These are phyloP conservation scores for Ginglymostoma cirratum DNA, from an alignment of 2,113 vertebrate species.

Conservation along the genomic window DNA sequence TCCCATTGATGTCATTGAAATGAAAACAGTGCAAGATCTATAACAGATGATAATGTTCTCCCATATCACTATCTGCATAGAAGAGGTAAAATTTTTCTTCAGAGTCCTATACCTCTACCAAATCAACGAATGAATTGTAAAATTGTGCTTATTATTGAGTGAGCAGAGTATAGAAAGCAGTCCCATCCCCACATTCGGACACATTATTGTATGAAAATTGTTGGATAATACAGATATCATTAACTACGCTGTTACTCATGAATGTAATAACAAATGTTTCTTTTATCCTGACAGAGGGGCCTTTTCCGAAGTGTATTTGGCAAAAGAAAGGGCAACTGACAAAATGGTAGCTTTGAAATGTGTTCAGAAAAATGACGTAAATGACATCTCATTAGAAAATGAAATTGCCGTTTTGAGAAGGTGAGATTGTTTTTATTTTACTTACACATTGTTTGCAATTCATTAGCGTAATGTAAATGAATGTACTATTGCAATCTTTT, in stretches of 20 bases:
- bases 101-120: neutral
- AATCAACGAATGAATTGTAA: neutral
- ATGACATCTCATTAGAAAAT: constrained; percentile 80
- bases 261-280: neutral
- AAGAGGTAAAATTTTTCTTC: neutral
- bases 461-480: neutral
- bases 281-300: constrained; percentile 65
- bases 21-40: neutral
- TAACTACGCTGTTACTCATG: neutral
- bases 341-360: constrained; percentile 85
- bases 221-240: neutral
- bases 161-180: neutral
- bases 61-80: neutral
- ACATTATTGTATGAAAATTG: neutral
- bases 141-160: neutral
- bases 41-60: neutral
- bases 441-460: neutral
- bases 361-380: constrained; percentile 74
- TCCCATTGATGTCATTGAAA: neutral
- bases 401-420: constrained; percentile 84
- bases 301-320: constrained; percentile 87
- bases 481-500: neutral
- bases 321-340: constrained; percentile 75
- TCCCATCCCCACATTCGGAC: neutral
- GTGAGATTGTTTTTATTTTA: constrained; percentile 42